Conservation (phyloP, 2,113 vertebrate species). For the Microcebus ravelobensis region DNA sequence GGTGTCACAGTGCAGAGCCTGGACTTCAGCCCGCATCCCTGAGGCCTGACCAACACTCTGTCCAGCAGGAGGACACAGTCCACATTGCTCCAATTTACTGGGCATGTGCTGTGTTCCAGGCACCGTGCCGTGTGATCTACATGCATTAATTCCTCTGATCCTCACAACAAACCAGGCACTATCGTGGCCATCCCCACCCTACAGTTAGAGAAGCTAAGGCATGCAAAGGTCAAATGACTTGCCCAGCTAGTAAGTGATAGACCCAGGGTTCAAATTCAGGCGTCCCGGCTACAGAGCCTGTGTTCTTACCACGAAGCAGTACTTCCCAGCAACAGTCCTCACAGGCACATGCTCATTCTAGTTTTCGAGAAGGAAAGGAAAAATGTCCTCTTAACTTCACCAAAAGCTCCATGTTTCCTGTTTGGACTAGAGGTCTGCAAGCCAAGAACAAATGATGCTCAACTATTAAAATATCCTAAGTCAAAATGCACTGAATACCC, state of each 20-base stretch:
- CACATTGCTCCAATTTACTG: accelerated
- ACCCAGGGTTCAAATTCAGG: neutral
- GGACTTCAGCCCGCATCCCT: neutral
- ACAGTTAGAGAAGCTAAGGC: neutral
- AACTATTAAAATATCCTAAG: neutral
- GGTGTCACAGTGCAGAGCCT: neutral
- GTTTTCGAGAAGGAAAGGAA: neutral
- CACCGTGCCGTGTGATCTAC: accelerated
- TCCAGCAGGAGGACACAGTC: neutral
- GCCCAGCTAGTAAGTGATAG: neutral
- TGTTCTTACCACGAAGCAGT: accelerated
- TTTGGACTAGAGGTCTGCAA: neutral
- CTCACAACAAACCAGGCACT: neutral
- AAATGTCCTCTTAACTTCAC: neutral
- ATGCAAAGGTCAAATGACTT: neutral
- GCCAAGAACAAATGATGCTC: neutral
- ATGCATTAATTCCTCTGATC: neutral
- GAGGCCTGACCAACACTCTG: accelerated
- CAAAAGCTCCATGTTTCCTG: neutral
- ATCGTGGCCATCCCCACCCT: neutral
- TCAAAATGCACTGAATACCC: neutral
- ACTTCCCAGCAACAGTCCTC: neutral
- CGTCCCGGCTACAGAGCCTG: neutral
- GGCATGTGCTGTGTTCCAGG: neutral
- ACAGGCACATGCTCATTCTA: accelerated